phyloP scores from a whole-genome alignment of 2,888 invertebrate species.

The Drosophila incognita region DNA sequence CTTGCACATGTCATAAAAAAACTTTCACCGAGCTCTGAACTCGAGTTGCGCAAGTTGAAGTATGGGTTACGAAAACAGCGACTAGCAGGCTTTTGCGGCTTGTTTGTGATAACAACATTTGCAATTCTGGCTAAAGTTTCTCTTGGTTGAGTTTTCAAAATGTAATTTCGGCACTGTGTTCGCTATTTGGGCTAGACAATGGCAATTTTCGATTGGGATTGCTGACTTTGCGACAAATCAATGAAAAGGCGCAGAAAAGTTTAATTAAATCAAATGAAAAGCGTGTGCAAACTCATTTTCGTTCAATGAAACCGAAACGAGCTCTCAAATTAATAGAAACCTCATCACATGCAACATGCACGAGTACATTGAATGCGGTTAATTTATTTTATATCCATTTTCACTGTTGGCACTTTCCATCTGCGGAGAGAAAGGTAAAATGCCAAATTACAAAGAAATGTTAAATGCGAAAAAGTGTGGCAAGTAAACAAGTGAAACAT shows the following conservation, averaged over 20 bases:
- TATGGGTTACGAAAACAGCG: slow-evolving; percentile 32
- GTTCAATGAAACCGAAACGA: slow-evolving; percentile 7
- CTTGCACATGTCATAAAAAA: slow-evolving; percentile 35
- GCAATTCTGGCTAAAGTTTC: slow-evolving; percentile 49
- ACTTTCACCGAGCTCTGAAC: slow-evolving; percentile 19
- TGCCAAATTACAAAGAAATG: slow-evolving; percentile 32
- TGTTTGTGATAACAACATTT: slow-evolving; percentile 54
- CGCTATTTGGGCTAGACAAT: not conserved
- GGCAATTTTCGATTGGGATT: slow-evolving; percentile 11
- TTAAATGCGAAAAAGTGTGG: slow-evolving; percentile 20
- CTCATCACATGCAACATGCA: slow-evolving; percentile 41
- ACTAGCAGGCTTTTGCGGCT: slow-evolving; percentile 31
- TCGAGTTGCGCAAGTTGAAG: slow-evolving; percentile 17
- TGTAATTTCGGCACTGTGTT: slow-evolving; percentile 4
- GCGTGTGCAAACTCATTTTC: slow-evolving; percentile 31
- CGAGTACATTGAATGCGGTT: slow-evolving; percentile 34
- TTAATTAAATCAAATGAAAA: slow-evolving; percentile 59
- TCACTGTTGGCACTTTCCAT: slow-evolving; percentile 24
- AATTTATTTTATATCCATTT: slow-evolving; percentile 51
- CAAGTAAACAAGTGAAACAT: slow-evolving; percentile 21
- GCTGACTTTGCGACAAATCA: slow-evolving; percentile 24
- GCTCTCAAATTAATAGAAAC: slow-evolving; percentile 44
- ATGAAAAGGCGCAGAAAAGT: slow-evolving; percentile 31
- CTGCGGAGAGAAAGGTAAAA: slow-evolving; percentile 5
- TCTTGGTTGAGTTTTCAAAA: slow-evolving; percentile 1